phyloP scores from a whole-genome alignment of 2,888 invertebrate genomes.

The Elysia crispata region DNA sequence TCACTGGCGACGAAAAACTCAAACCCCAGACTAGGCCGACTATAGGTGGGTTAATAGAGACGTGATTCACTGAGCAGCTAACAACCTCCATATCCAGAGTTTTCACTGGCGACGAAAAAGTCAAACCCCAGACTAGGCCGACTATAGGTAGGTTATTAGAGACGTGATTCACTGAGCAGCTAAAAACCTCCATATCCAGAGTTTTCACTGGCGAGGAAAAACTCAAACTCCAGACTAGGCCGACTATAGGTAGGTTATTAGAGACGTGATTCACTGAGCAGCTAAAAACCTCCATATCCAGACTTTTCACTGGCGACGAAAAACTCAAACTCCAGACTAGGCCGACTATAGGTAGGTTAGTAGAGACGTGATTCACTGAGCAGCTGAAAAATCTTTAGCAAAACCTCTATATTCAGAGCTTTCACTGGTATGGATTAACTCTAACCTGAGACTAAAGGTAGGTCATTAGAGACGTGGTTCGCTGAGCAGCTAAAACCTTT shows the following conservation, averaged over 20 bases:
- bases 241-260: neutral
- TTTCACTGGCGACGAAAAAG: neutral
- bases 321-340: neutral
- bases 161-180: neutral
- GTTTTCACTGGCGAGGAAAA: conserved; percentile 5
- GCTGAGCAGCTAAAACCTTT: too few species aligned
- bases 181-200: conserved; percentile 27
- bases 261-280: neutral
- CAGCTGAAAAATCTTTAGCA: too few species aligned
- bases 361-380: neutral
- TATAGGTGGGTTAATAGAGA: neutral
- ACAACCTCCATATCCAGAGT: conserved; percentile 29
- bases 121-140: neutral
- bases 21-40: neutral
- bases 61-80: too few species aligned
- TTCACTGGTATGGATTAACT: neutral
- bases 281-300: conserved; percentile 33
- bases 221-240: neutral
- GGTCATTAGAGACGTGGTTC: neutral
- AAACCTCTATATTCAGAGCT: conserved; percentile 20
- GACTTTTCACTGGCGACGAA: neutral
- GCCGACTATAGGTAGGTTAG: neutral
- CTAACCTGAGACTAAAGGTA: neutral
- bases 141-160: neutral
- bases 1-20: neutral